A percentile compares a stretch with the other conserved stretches of the same genome.
These are phyloP conservation scores for Eulacestoma nigropectus DNA, from an alignment of 2,113 vertebrate species.

Conservation along the genomic window DNA sequence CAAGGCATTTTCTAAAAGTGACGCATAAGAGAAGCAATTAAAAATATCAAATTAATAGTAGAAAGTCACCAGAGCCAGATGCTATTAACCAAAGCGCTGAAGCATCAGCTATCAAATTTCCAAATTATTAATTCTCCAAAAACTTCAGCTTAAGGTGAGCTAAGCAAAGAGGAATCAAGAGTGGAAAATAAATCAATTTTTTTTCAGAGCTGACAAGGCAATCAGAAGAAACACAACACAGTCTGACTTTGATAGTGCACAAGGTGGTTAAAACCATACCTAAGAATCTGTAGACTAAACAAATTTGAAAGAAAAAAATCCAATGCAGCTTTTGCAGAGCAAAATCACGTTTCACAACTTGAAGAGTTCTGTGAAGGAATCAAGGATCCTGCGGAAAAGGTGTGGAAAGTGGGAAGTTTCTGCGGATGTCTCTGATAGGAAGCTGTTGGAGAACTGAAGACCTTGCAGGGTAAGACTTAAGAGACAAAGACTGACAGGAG, in stretches of 20 bases:
- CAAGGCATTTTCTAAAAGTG: not conserved
- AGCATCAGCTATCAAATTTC: not conserved
- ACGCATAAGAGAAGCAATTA: not conserved
- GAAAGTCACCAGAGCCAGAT: not conserved
- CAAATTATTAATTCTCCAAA: not conserved
- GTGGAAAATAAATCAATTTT: not conserved
- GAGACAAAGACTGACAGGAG: not conserved
- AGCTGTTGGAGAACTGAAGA: not conserved
- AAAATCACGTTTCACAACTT: not conserved
- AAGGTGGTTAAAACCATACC: not conserved
- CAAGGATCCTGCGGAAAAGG: not conserved
- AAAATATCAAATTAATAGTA: not conserved
- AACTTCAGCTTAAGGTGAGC: not conserved
- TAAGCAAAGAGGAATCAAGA: not conserved
- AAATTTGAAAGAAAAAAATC: not conserved
- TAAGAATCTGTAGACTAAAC: not conserved
- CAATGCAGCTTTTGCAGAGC: not conserved
- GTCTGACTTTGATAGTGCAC: not conserved
- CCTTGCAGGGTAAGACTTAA: not conserved
- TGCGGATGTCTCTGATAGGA: not conserved
- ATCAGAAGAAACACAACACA: not conserved
- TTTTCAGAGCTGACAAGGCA: not conserved
- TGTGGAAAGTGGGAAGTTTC: not conserved
- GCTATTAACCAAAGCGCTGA: not conserved
- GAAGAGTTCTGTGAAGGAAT: not conserved